Evolutionary conservation across 2,888 invertebrate genomes (phyloP), one percentile per base, ranked within the genome.

Genomic region (Euspilapteryx auroguttella): DNA sequence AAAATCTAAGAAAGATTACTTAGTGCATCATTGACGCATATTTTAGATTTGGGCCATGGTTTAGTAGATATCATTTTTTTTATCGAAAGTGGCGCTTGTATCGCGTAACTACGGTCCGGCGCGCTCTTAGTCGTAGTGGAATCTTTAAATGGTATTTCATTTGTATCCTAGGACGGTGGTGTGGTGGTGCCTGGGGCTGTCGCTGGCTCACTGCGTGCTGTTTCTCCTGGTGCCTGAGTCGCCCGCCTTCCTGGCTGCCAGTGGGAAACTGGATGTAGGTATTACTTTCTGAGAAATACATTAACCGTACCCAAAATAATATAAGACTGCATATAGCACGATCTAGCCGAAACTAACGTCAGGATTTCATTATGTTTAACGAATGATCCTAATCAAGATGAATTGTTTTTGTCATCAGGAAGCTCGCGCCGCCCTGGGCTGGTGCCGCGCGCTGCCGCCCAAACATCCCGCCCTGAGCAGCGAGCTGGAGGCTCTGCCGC

Each of bases 151-250:
- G 8, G 13, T 3, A 3, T 13, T 4, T 14, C 9, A 13, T 3
- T 13, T 13, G 4, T 9, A 6, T 28, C 37, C 3, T 43, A 65
- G 65, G 10, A 44, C 45, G 14, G 54, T 59, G 32, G 32, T 56
- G 32, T 50, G 50, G 47, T 39, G 45, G 35, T n/a, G n/a, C n/a
- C 37, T 55, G 38, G 40, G 37, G 8, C 34, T 64, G 35, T 50
- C 65, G 2, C 34, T 37, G 35, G 29, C 29, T 12, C 66, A 66
- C 36, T 56, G 55, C 39, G 32, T 36, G n/a, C 38, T 47, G 27
- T 55, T 51, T 33, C 31, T 50, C 14, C 38, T 58, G 10, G 42
- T 61, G 40, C 65, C 65, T 0, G 65, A 66, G 39, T 65, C 65
- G 0, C 65, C 65, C 0, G 44, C 62, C 4, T 64, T 40, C 36